These are phyloP conservation scores for Carlito syrichta DNA, from an alignment of 2,113 vertebrate genomes.

Conservation along the genomic window DNA sequence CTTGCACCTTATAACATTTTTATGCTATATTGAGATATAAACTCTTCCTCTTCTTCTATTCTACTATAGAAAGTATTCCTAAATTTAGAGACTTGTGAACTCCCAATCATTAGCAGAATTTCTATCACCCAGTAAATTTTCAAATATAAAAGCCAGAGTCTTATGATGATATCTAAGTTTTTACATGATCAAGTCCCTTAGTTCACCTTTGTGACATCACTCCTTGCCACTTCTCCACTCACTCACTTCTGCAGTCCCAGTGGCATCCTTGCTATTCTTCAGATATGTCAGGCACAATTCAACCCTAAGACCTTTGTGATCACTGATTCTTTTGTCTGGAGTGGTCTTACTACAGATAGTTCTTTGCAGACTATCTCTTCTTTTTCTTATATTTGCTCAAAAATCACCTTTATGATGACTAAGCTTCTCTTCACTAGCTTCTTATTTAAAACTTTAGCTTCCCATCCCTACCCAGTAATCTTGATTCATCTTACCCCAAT, in stretches of 20 bases:
- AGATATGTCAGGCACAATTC: neutral
- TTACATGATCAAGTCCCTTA: neutral
- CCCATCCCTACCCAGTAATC: fast-evolving
- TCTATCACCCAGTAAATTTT: neutral
- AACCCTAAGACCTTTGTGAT: neutral
- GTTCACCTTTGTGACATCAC: neutral
- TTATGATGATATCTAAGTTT: neutral
- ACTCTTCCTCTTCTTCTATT: neutral
- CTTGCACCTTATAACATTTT: neutral
- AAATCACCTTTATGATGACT: neutral
- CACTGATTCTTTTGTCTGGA: neutral
- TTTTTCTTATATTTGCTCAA: neutral
- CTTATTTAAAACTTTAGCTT: neutral
- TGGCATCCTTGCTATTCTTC: neutral
- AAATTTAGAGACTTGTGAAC: neutral
- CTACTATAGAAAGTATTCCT: neutral
- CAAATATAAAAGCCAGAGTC: neutral
- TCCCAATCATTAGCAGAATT: neutral
- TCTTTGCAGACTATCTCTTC: neutral
- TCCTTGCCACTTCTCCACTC: neutral
- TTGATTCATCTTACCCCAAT: neutral
- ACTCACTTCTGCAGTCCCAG: neutral
- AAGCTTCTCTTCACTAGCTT: neutral
- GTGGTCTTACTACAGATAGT: neutral
- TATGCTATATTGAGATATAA: neutral